Evolutionary conservation across 2,888 invertebrate genomes (phyloP).

Genomic region (Linnaemya vulpina): DNA sequence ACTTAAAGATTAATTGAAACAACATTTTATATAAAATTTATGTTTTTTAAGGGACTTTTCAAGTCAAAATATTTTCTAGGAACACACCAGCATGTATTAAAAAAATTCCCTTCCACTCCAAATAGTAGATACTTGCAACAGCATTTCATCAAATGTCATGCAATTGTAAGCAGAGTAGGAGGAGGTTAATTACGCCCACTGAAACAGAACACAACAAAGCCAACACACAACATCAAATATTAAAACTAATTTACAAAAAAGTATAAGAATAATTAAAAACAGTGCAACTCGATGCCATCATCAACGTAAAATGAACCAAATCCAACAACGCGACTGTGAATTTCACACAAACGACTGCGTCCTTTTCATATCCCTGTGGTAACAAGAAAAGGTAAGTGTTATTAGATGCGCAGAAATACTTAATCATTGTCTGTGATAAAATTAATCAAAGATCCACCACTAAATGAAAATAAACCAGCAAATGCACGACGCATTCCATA

Average conservation of each 20-base stretch:
- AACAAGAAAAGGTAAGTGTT: constrained; percentile 2
- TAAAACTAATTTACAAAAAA: constrained; percentile 73
- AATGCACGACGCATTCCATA: constrained; percentile 15
- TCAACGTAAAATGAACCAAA: neutral
- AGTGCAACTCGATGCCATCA: constrained; percentile 59
- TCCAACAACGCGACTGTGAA: constrained; percentile 3
- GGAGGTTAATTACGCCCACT: constrained; percentile 28
- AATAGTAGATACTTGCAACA: neutral
- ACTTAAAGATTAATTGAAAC: no score
- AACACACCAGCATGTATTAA: no score
- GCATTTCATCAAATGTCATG: constrained; percentile 50
- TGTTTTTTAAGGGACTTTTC: no score
- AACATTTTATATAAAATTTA: no score
- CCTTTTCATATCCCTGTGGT: constrained; percentile 37
- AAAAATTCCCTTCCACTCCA: no score
- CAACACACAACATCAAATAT: constrained; percentile 25
- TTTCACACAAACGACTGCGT: constrained; percentile 11
- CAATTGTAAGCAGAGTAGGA: constrained; percentile 29
- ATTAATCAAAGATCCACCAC: constrained; percentile 79
- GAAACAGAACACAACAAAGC: neutral
- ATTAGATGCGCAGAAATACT: constrained; percentile 77
- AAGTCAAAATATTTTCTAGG: no score
- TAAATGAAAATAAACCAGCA: constrained; percentile 19
- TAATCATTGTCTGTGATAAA: constrained; percentile 80
- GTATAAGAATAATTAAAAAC: constrained; percentile 73